These are phyloP conservation scores for Baryphthengus martii DNA, from an alignment of 2,113 vertebrate species.

Conservation along the genomic window DNA sequence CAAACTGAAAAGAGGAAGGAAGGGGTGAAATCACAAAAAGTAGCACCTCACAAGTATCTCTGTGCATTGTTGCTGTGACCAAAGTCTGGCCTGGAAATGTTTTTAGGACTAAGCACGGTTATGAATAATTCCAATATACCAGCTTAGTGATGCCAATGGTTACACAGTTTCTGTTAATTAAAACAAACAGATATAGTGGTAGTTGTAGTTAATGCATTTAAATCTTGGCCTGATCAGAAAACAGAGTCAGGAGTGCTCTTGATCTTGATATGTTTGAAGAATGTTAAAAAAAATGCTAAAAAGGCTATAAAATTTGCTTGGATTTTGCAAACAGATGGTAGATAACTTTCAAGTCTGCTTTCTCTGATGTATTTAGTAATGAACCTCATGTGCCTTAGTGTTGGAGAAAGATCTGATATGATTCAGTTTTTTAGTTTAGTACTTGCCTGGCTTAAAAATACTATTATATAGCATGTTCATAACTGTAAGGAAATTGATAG, in stretches of 20 bases:
- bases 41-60: background rate
- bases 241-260: background rate
- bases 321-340: conserved; percentile 60
- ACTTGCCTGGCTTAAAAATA: conserved; percentile 19
- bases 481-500: background rate
- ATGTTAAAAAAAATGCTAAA: conserved; percentile 14
- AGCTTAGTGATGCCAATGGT: background rate
- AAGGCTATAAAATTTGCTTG: conserved; percentile 31
- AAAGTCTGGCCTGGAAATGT: background rate
- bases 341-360: conserved; percentile 46
- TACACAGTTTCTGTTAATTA: background rate
- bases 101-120: background rate
- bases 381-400: conserved; percentile 47
- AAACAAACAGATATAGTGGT: background rate
- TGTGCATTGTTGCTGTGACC: background rate
- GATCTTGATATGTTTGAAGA: background rate
- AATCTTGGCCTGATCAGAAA: background rate
- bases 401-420: conserved; percentile 50
- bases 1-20: background rate
- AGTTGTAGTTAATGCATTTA: background rate
- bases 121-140: background rate
- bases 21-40: background rate
- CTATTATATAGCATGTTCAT: background rate
- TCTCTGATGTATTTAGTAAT: conserved; percentile 53
- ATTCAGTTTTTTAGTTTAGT: conserved; percentile 47